Percentiles rank a stretch among this genome's conserved stretches.
phyloP scores from a whole-genome alignment of 2,797 vertebrate species.

The Oryzias sinensis region DNA sequence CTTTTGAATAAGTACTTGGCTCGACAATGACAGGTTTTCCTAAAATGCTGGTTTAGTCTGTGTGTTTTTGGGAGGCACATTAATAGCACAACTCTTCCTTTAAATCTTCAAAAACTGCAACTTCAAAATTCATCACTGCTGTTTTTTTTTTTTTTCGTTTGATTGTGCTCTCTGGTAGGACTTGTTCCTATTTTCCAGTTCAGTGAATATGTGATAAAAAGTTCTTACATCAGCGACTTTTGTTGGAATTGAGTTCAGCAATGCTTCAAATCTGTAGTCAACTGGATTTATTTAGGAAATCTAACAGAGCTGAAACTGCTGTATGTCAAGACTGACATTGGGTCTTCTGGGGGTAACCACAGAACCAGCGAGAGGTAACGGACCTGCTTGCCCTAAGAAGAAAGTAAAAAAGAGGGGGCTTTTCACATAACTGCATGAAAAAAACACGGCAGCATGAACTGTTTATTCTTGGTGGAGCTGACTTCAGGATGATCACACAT shows the following conservation, averaged over 20 bases:
- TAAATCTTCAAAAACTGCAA: too few species aligned
- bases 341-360: conserved; percentile 1
- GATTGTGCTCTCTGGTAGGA: not conserved
- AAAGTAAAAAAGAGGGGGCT: too few species aligned
- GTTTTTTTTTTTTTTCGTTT: not conserved
- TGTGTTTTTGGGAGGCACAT: too few species aligned
- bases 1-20: too few species aligned
- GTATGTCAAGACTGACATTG: not conserved
- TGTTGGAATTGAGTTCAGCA: conserved; percentile 4
- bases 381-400: not conserved
- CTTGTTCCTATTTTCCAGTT: not conserved
- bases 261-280: not conserved
- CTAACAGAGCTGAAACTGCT: conserved; percentile 1
- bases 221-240: not conserved
- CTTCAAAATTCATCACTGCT: not conserved
- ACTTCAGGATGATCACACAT: not conserved
- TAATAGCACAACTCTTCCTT: too few species aligned
- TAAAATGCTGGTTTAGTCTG: too few species aligned
- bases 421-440: too few species aligned
- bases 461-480: too few species aligned
- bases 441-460: too few species aligned
- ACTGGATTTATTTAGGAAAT: conserved; percentile 1
- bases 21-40: too few species aligned
- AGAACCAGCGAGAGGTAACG: not conserved
- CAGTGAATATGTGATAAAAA: not conserved